These are phyloP conservation scores for Phyllostomus discolor DNA, from an alignment of 2,113 vertebrate genomes.

Conservation along the genomic window DNA sequence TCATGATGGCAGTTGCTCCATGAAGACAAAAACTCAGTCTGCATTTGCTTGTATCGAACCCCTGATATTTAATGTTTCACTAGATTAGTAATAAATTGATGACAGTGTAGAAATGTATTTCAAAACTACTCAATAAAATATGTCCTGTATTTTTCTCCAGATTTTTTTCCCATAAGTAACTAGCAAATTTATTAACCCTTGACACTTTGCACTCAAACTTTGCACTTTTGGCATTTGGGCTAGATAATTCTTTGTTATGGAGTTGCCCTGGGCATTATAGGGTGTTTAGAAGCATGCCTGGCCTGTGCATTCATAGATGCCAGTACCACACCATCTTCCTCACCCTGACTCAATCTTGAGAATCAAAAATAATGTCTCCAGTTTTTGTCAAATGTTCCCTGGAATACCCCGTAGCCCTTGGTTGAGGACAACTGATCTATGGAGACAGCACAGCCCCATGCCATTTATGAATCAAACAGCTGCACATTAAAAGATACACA, in stretches of 20 bases:
- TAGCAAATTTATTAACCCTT: neutral
- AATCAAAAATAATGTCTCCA: neutral
- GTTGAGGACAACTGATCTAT: neutral
- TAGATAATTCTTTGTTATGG: neutral
- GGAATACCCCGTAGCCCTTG: neutral
- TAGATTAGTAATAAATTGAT: neutral
- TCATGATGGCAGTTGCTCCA: neutral
- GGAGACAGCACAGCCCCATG: neutral
- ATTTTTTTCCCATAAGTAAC: neutral
- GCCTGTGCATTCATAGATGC: neutral
- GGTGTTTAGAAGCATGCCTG: neutral
- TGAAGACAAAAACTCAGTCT: neutral
- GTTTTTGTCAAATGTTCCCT: neutral
- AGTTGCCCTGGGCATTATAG: neutral
- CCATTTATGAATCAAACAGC: neutral
- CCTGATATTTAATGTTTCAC: neutral
- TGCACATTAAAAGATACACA: neutral
- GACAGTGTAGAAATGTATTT: neutral
- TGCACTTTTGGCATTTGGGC: neutral
- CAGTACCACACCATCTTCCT: neutral
- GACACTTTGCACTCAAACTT: neutral
- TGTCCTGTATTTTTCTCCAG: neutral
- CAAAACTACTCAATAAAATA: neutral
- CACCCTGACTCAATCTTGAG: neutral
- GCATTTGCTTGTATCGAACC: neutral